Base-by-base conservation (phyloP, 2,113 vertebrate species). In the Orycteropus afer region DNA sequence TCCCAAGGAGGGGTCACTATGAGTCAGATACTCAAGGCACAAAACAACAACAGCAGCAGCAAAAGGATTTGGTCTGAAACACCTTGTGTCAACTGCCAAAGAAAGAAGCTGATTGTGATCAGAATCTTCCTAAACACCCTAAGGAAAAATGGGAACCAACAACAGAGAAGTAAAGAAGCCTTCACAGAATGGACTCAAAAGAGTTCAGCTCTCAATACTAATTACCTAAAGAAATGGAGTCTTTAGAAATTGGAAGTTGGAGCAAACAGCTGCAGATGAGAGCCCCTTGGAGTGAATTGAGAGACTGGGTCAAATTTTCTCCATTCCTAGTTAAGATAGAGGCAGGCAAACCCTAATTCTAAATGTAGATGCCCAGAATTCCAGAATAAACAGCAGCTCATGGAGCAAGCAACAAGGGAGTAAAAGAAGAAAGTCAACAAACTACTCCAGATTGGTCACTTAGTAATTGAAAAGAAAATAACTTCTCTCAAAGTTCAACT, bases 391-490 rank as follows among this genome's bases (percentile, higher is more conserved):
- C 74, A 96, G 71, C 79, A 89, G 51, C 37, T 74, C 45, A 25
- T 17, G 47, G 49, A 96, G 86, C 94, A 86, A 91, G 84, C 78
- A 95, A 94, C 71, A 87, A 76, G 95, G 87, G 80, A 2, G 23
- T 37, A 83, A 90, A 55, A 81, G 65, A 55, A 87, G 94, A 92
- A 97, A 91, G 97, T 1, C 87, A 77, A 37, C 42, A 96, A 96
- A 57, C 84, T 55, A 89, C 69, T 91, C 78, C 47, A 86, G 76
- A 96, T 15, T 27, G 91, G 82, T 49, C 32, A 11, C 87, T 95
- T 76, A 49, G 91, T 97, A 97, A 98, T 98, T 97, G 97, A 97
- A 97, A 90, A 90, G 93, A 89, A 96, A 97, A 94, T 0, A 93
- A 83, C 14, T 42, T 45, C 53, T 45, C 74, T 98, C 91, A 73